Evolutionary conservation across 2,888 invertebrate genomes (phyloP).

Genomic region (Melieria crassipennis): DNA sequence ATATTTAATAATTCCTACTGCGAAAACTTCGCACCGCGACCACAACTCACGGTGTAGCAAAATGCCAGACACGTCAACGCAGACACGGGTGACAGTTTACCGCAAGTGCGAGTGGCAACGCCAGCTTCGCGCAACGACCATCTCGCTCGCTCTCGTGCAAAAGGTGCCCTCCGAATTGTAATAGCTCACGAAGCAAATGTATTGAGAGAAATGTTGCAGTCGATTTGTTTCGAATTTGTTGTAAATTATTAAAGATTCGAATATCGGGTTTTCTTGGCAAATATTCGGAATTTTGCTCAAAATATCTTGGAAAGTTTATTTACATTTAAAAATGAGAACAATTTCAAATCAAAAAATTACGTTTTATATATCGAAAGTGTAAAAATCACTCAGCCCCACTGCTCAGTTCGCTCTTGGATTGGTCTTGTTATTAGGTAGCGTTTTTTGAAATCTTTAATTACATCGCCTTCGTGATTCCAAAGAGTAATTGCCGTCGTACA

Average conservation of each 20-base stretch:
- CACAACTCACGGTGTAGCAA: slow-evolving; percentile 43
- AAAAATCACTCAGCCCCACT: slow-evolving; percentile 51
- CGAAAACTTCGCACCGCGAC: slow-evolving; percentile 1
- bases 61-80: slow-evolving; percentile 63
- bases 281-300: too few relatives aligned
- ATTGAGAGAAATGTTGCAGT: not conserved
- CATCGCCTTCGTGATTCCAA: slow-evolving; percentile 59
- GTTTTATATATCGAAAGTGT: not conserved
- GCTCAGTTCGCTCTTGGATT: slow-evolving; percentile 52
- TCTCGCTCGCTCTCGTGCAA: not conserved
- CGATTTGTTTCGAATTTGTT: not conserved
- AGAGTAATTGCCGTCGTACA: slow-evolving; percentile 57
- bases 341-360: not conserved
- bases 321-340: not conserved
- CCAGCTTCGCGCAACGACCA: not conserved
- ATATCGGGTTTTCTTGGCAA: too few relatives aligned
- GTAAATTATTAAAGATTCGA: not conserved
- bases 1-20: slow-evolving; percentile 2
- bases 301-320: too few relatives aligned
- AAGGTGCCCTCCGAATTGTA: not conserved
- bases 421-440: slow-evolving; percentile 54
- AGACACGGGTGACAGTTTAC: not conserved
- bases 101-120: not conserved
- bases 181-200: slow-evolving; percentile 11
- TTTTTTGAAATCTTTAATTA: slow-evolving; percentile 53